Evolutionary conservation across 23 tunicate species (phyloP).

Genomic region (Diplosoma virens): DNA sequence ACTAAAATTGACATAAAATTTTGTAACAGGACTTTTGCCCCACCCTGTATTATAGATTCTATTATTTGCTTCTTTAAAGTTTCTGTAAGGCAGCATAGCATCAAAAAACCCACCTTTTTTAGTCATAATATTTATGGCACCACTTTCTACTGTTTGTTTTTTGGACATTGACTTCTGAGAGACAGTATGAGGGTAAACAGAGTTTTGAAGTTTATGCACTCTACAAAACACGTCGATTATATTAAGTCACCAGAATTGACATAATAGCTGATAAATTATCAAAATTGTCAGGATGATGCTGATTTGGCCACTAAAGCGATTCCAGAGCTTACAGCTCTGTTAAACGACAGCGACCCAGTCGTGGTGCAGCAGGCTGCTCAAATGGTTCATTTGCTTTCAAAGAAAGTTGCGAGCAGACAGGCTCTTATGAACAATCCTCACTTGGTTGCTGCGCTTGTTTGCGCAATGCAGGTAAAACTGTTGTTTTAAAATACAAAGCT

Average conservation of each 20-base stretch:
- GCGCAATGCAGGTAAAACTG: slow-evolving; percentile 84
- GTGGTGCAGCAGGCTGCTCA: slow-evolving; percentile 97
- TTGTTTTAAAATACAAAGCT: too few species aligned
- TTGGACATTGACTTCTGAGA: too few species aligned
- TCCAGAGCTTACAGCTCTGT: slow-evolving; percentile 75
- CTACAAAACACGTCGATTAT: background rate
- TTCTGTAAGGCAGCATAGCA: too few species aligned
- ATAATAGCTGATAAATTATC: background rate
- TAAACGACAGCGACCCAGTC: slow-evolving; percentile 85
- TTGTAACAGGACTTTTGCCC: too few species aligned
- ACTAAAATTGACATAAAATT: too few species aligned
- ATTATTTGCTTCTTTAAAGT: too few species aligned
- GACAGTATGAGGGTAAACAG: too few species aligned
- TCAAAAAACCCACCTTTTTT: too few species aligned
- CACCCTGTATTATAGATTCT: too few species aligned
- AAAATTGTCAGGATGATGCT: slow-evolving; percentile 72
- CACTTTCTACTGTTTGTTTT: too few species aligned
- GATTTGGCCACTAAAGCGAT: slow-evolving; percentile 93
- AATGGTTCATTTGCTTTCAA: slow-evolving; percentile 91
- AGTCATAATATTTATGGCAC: too few species aligned
- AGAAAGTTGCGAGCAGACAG: slow-evolving; percentile 91
- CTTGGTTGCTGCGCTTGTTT: slow-evolving; percentile 73
- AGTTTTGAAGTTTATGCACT: too few species aligned
- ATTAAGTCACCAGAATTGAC: background rate
- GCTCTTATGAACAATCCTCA: slow-evolving; percentile 86